Evolutionary conservation across 1,140 invertebrate genomes (phyloP).

Genomic region (Rhynchophorus ferrugineus): DNA sequence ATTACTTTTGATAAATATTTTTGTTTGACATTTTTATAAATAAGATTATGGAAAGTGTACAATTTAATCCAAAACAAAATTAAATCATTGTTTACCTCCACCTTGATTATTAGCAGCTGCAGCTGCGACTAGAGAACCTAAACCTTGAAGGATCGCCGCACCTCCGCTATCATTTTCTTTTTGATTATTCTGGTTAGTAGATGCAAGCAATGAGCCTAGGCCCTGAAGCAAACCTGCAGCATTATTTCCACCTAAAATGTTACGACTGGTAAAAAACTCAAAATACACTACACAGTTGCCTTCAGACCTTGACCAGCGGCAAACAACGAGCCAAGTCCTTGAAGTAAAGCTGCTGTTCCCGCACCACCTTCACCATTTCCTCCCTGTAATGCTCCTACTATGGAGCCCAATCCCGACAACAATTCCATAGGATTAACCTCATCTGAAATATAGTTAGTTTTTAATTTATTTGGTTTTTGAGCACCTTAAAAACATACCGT

Average conservation of each 20-base stretch:
- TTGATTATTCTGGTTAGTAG: background rate
- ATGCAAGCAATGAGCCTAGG: background rate
- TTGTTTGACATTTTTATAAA: too few species aligned
- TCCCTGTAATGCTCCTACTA: slow-evolving; percentile 18
- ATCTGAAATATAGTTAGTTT: slow-evolving; percentile 6
- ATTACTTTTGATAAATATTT: too few species aligned
- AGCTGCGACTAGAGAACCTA: background rate
- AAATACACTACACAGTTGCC: background rate
- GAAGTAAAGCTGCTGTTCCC: slow-evolving; percentile 29
- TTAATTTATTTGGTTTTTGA: too few species aligned
- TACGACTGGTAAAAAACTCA: background rate
- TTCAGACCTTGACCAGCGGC: background rate
- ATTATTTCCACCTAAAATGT: slow-evolving; percentile 2
- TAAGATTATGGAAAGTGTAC: too few species aligned
- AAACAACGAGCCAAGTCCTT: slow-evolving; percentile 28
- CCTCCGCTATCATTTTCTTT: slow-evolving; percentile 33
- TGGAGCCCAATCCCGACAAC: slow-evolving; percentile 10
- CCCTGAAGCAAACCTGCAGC: slow-evolving; percentile 6
- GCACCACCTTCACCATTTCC: slow-evolving; percentile 4
- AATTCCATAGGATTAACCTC: slow-evolving; percentile 16
- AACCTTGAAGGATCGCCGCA: background rate
- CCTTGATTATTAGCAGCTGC: background rate
- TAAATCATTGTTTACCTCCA: background rate
- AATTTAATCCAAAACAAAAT: too few species aligned
- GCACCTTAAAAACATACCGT: background rate